Percentiles rank a stretch among this genome's conserved stretches.
Conservation (phyloP, 2,888 invertebrate genomes). For the Andrena minutula region DNA sequence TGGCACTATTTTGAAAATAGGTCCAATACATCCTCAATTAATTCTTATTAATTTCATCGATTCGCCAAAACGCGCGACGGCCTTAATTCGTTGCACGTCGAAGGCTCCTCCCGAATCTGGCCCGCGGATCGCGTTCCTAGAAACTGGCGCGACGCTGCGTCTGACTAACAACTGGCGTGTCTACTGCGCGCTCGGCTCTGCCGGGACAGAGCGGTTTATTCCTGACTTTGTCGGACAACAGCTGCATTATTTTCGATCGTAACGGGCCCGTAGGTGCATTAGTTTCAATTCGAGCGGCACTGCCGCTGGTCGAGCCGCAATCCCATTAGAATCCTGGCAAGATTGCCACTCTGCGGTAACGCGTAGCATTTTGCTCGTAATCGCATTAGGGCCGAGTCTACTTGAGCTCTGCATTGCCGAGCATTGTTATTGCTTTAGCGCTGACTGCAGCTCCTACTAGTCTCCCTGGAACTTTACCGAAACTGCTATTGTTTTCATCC, state of each 20-base stretch:
- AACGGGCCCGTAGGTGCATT: conserved; percentile 23
- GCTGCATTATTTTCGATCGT: conserved; percentile 16
- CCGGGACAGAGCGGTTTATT: background rate
- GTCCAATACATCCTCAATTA: no score
- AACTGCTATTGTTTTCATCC: no score
- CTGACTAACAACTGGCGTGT: conserved; percentile 14
- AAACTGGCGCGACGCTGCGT: conserved; percentile 7
- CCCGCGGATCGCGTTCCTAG: background rate
- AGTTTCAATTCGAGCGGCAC: background rate
- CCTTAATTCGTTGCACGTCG: background rate
- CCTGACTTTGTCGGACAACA: background rate
- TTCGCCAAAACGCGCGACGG: no score
- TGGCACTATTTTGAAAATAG: no score
- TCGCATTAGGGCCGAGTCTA: conserved; percentile 6
- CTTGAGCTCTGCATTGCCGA: conserved; percentile 21
- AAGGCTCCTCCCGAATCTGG: background rate
- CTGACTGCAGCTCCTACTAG: no score
- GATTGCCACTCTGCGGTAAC: no score
- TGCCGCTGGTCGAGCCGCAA: background rate
- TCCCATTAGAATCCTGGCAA: background rate
- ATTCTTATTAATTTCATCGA: no score
- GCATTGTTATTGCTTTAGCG: no score
- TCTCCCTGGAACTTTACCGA: no score
- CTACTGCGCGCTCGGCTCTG: conserved; percentile 10
- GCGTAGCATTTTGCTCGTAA: no score